These are phyloP conservation scores for Cervus canadensis DNA, from an alignment of 2,113 vertebrate genomes.

Conservation along the genomic window DNA sequence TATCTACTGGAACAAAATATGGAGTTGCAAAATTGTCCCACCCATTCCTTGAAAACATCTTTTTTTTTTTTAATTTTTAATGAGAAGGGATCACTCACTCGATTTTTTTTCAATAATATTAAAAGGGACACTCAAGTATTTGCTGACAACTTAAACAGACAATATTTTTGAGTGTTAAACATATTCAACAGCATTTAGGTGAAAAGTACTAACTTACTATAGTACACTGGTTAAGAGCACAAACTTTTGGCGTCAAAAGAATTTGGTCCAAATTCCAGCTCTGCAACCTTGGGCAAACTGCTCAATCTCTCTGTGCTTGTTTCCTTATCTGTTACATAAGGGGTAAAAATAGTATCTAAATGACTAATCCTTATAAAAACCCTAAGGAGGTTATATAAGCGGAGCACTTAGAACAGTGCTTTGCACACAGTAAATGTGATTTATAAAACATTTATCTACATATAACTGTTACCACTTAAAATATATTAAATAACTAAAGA, in stretches of 20 bases:
- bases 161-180: background rate
- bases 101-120: background rate
- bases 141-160: background rate
- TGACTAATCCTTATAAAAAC: background rate
- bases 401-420: background rate
- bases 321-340: background rate
- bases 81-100: background rate
- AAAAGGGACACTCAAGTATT: background rate
- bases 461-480: background rate
- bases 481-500: background rate
- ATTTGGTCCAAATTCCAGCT: conserved; percentile 5
- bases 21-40: background rate
- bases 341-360: background rate
- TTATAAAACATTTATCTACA: background rate
- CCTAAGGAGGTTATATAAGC: background rate
- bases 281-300: background rate
- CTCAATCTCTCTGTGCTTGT: background rate
- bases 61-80: background rate
- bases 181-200: background rate
- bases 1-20: background rate
- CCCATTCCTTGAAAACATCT: background rate
- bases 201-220: background rate
- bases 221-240: background rate
- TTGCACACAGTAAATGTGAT: background rate
- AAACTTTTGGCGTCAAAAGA: background rate